Evolutionary conservation across 2,113 vertebrate genomes (phyloP), one percentile per base, ranked within the genome.

Genomic region (Pelobates fuscus): DNA sequence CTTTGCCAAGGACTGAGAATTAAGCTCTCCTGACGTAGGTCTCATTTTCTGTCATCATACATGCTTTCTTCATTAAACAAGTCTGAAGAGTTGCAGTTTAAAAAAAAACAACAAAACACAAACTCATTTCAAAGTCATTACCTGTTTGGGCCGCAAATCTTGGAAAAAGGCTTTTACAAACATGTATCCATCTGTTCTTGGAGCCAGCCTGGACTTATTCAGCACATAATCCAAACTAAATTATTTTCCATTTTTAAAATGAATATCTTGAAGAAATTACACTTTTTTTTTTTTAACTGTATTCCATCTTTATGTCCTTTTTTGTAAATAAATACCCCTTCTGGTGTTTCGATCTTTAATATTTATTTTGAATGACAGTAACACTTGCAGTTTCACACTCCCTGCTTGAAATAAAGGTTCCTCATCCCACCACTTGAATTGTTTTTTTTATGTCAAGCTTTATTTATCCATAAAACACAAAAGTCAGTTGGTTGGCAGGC

Each of bases 271-370:
- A 1, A 24, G 26, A 41, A 21, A 57, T n/a, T 23, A 30, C 44
- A 17, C 52, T 57, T 27, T 32, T 55, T 74, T 58, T 58, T 65
- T 66, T 59, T 29, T 59, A 29, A 52, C 43, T 60, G 73, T 68
- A 37, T 27, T 67, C 27, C 63, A 46, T 59, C 55, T 24, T 77
- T 29, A 15, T 59, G 64, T 46, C 18, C 37, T 60, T 11, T 76
- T 71, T 77, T 77, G 64, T 67, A 68, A 77, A 77, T 68, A 68
- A 77, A 68, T 49, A 43, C 43, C 64, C 73, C 73, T 67, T 77
- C 37, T 60, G 65, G 64, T 77, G 65, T 77, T 52, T 30, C 26
- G 20, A 26, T 30, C 17, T 29, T n/a, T 11, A 23, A 15, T 61
- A 29, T 25, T 29, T 61, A 29, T 20, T 52, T 52, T 37, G 5